Percentiles rank a stretch among this genome's conserved stretches.
These are phyloP conservation scores for Aricia agestis DNA, from an alignment of 1,140 invertebrate species.

Conservation along the genomic window DNA sequence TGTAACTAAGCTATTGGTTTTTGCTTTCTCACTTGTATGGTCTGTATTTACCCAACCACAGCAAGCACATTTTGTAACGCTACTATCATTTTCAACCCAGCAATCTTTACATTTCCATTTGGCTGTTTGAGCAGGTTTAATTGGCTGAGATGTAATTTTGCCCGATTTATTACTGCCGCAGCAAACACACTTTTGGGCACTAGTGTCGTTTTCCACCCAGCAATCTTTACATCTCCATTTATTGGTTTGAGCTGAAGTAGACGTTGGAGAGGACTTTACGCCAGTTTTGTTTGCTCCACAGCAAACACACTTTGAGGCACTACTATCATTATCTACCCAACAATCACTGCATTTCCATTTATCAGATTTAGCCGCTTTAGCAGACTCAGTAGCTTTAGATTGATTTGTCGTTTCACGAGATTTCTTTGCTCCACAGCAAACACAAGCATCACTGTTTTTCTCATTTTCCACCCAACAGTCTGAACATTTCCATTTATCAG, in stretches of 20 bases:
- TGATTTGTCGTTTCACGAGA: slow-evolving; percentile 33
- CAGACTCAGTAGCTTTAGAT: background rate
- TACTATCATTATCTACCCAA: slow-evolving; percentile 79
- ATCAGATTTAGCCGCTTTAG: background rate
- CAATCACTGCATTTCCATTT: slow-evolving; percentile 78
- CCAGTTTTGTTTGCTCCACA: slow-evolving; percentile 72
- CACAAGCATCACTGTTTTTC: slow-evolving; percentile 72
- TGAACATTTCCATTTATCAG: slow-evolving; percentile 78
- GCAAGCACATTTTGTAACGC: slow-evolving; percentile 78
- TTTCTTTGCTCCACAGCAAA: slow-evolving; percentile 72
- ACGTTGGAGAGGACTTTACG: background rate
- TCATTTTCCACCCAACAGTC: slow-evolving; percentile 80
- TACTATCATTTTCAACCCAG: slow-evolving; percentile 79
- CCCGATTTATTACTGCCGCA: slow-evolving; percentile 71
- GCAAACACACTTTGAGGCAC: slow-evolving; percentile 78
- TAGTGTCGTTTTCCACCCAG: slow-evolving; percentile 79
- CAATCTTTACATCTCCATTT: slow-evolving; percentile 78
- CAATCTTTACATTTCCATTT: slow-evolving; percentile 78
- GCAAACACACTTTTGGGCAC: slow-evolving; percentile 78
- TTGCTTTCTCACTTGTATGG: slow-evolving; percentile 11
- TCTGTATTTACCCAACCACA: slow-evolving; percentile 71
- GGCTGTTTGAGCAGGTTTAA: slow-evolving; percentile 10
- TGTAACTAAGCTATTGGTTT: slow-evolving; percentile 21
- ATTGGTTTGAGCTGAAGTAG: slow-evolving; percentile 4
- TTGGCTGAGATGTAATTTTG: background rate